A percentile compares a stretch with the other conserved stretches of the same genome.
phyloP scores from a whole-genome alignment of 1,140 invertebrate species.

The Brachystomella parvula region DNA sequence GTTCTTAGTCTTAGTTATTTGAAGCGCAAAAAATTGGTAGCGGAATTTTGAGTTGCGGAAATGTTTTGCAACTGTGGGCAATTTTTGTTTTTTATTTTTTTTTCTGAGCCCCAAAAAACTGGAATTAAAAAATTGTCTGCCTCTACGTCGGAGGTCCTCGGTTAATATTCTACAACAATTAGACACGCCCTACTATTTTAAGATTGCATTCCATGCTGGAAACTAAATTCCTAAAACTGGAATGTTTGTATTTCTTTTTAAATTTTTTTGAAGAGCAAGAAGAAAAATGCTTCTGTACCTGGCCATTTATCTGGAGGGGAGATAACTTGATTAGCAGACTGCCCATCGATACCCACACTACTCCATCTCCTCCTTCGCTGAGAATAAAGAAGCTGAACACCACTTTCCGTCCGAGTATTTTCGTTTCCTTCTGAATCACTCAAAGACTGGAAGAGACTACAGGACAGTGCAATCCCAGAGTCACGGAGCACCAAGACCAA shows the following conservation, averaged over 20 bases:
- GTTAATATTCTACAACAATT: too few relatives aligned
- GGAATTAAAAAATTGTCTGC: too few relatives aligned
- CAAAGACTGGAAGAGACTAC: constrained; percentile 96
- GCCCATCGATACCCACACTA: constrained; percentile 29
- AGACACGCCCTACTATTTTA: too few relatives aligned
- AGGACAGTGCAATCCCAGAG: constrained; percentile 85
- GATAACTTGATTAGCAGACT: constrained; percentile 44
- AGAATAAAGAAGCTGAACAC: constrained; percentile 40
- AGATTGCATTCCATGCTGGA: too few relatives aligned
- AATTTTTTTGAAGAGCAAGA: too few relatives aligned
- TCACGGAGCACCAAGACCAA: constrained; percentile 80
- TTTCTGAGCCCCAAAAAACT: too few relatives aligned
- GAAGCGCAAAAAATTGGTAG: not conserved
- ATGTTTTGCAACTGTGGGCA: too few relatives aligned
- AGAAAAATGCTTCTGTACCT: constrained; percentile 42
- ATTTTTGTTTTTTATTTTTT: too few relatives aligned
- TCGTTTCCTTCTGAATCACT: constrained; percentile 74
- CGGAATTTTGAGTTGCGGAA: too few relatives aligned
- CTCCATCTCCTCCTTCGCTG: constrained; percentile 36
- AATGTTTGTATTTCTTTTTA: too few relatives aligned
- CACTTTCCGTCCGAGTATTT: constrained; percentile 22
- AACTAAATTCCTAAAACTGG: too few relatives aligned
- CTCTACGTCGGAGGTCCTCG: too few relatives aligned
- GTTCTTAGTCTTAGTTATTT: not conserved
- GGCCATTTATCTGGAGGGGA: constrained; percentile 63